Evolutionary conservation across 1,140 invertebrate genomes (phyloP), one percentile per base, ranked within the genome.

Genomic region (Brachionus angularis): DNA sequence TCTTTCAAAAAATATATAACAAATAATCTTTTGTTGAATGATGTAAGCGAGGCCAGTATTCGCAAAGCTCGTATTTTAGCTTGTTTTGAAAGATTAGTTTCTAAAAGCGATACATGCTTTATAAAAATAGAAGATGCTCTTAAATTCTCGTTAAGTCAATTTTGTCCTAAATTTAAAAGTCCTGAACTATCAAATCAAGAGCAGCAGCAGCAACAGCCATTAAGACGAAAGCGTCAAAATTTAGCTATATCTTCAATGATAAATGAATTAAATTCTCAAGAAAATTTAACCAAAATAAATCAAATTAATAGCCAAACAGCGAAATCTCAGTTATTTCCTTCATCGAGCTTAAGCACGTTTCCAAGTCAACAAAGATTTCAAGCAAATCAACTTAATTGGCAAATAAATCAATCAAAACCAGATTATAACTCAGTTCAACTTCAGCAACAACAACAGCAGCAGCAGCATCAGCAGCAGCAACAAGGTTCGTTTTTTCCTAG

Each of bases 191-290:
- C 10, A 14, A 58, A 34, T n/a, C 10, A 1, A 18, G 62, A 47
- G 27, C 21, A 2, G 5, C 18, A 33, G n/a, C 3, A 10, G 21
- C 39, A 67, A 12, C 42, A 27, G 21, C 62, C 62, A n/a, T n/a
- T n/a, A n/a, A 67, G 47, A 42, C 33, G 62, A 67, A 23, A 42
- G 10, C 42, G 62, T 33, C 62, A 67, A 50, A 67, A 67, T 50
- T 21, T 67, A 18, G 62, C 62, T 5, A 29, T 67, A 42, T 46
- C 62, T 16, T 47, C 62, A 16, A 67, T 67, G 62, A 31, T 5
- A 67, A 46, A 58, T 58, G 16, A 10, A 39, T 21, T 39, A 39
- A 23, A 58, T 12, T 14, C n/a, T n/a, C 18, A 36, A 3, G 53
- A 58, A 16, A 33, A 55, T 55, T 36, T 55, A 39, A 8, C 16